A percentile compares a stretch with the other conserved stretches of the same genome.
These are phyloP conservation scores for Gymnobelideus leadbeateri DNA, from an alignment of 2,113 vertebrate species.

Conservation along the genomic window DNA sequence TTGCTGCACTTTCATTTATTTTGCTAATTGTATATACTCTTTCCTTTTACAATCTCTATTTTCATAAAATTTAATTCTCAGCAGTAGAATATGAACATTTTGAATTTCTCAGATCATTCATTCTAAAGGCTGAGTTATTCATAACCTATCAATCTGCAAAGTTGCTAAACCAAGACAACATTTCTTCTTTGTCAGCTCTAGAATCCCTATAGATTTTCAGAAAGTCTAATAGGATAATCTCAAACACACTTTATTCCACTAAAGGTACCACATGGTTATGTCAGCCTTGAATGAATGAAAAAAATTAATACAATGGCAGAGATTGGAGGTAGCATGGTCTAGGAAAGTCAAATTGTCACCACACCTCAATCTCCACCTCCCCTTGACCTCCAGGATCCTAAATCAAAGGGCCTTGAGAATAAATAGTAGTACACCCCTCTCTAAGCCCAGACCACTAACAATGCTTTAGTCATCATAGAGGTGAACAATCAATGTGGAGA, in stretches of 20 bases:
- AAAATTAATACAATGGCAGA: neutral
- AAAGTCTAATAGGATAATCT: neutral
- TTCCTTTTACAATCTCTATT: neutral
- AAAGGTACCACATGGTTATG: neutral
- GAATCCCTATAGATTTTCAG: neutral
- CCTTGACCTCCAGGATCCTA: neutral
- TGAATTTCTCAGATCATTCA: neutral
- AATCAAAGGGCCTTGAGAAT: neutral
- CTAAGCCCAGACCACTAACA: neutral
- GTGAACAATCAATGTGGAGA: neutral
- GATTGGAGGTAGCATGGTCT: neutral
- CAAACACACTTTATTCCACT: neutral
- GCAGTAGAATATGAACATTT: neutral
- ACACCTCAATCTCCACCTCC: neutral
- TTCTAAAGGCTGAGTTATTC: neutral
- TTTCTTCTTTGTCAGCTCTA: neutral
- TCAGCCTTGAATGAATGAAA: neutral
- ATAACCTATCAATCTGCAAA: neutral
- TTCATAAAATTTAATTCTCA: neutral
- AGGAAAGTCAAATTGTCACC: neutral
- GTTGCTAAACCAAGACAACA: neutral
- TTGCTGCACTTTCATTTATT: neutral
- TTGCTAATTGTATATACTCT: neutral
- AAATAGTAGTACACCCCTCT: neutral
- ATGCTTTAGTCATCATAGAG: neutral